These are phyloP conservation scores for Polydrusus cervinus DNA, from an alignment of 2,888 invertebrate genomes.

Conservation along the genomic window DNA sequence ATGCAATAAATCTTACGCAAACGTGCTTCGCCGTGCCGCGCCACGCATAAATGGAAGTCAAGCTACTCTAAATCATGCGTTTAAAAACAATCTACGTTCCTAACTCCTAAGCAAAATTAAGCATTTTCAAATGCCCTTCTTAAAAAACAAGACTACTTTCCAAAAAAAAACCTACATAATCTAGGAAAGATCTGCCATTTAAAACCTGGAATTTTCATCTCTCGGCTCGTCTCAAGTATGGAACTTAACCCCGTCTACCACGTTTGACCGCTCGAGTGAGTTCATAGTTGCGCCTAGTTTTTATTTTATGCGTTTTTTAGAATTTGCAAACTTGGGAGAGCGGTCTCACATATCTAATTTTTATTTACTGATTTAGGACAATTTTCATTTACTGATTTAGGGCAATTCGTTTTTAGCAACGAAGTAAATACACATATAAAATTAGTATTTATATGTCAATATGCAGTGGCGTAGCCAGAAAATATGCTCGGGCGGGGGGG, in stretches of 20 bases:
- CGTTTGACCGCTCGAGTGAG: conserved; percentile 48
- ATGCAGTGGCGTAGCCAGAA: no score
- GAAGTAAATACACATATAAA: no score
- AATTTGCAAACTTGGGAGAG: not conserved
- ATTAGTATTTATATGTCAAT: no score
- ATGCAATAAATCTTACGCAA: no score
- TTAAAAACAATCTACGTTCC: not conserved
- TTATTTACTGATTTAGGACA: not conserved
- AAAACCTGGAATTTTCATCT: conserved; percentile 44
- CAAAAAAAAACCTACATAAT: conserved; percentile 27
- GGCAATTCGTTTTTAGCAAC: no score
- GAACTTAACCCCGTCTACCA: conserved; percentile 48
- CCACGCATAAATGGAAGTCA: no score
- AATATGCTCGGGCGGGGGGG: no score
- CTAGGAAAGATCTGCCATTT: conserved; percentile 21
- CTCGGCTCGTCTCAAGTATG: conserved; percentile 49
- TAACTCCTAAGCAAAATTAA: not conserved
- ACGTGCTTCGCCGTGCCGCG: no score
- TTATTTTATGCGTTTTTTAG: conserved; percentile 48
- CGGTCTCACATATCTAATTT: not conserved
- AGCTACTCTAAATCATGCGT: no score
- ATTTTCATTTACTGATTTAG: not conserved
- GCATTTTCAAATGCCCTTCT: conserved; percentile 6
- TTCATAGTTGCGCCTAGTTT: conserved; percentile 42
- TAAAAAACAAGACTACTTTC: not conserved